phyloP scores from a whole-genome alignment of 2,113 vertebrate species.

The Oceanodroma tethys region DNA sequence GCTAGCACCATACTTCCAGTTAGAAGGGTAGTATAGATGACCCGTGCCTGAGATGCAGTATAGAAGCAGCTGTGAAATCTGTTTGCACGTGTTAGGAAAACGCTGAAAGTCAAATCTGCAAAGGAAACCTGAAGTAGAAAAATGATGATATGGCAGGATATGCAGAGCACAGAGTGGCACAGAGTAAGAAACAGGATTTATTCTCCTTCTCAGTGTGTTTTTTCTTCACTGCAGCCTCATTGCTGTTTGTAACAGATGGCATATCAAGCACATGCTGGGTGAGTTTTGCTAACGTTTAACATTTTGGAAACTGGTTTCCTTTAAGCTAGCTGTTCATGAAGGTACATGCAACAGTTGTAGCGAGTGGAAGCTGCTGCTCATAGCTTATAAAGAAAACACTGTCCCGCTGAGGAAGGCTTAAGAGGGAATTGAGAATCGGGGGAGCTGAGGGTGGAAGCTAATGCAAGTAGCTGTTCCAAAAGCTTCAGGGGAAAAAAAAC shows the following conservation, averaged over 20 bases:
- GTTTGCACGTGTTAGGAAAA: not conserved
- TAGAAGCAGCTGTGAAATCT: not conserved
- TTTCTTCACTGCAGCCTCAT: not conserved
- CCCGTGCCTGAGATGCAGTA: not conserved
- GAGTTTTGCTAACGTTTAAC: not conserved
- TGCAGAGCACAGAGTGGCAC: not conserved
- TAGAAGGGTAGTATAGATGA: not conserved
- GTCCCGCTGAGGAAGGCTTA: not conserved
- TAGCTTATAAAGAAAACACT: not conserved
- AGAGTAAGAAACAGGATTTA: not conserved
- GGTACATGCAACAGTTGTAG: not conserved
- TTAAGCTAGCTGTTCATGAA: not conserved
- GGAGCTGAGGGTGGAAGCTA: rapidly evolving
- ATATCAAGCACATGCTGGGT: not conserved
- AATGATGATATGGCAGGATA: not conserved
- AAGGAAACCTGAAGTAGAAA: not conserved
- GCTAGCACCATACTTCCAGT: not conserved
- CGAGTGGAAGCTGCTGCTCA: not conserved
- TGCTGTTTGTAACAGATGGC: not conserved
- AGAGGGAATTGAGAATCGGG: not conserved
- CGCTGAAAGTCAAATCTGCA: not conserved
- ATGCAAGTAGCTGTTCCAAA: not conserved
- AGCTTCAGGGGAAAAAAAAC: rapidly evolving
- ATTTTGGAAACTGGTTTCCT: not conserved
- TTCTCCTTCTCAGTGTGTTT: not conserved